Evolutionary conservation across 2,113 vertebrate genomes (phyloP).

Genomic region (Parus major): DNA sequence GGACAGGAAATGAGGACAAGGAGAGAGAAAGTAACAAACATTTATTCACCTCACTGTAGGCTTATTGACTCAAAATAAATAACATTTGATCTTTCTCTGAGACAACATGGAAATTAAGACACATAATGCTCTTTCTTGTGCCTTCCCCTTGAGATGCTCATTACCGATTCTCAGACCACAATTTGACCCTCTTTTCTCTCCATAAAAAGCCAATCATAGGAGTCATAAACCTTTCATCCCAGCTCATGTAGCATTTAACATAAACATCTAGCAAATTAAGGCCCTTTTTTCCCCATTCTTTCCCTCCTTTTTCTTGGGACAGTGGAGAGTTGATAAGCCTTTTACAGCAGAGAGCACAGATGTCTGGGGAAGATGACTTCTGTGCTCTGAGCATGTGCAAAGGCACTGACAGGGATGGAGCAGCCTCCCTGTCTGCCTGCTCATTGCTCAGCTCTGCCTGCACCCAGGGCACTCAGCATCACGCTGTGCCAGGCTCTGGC

Average conservation of each 20-base stretch:
- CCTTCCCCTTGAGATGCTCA: neutral
- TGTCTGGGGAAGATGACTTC: neutral
- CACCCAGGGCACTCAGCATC: neutral
- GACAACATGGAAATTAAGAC: conserved; percentile 3
- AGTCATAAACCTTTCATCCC: neutral
- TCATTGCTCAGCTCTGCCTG: fast-evolving
- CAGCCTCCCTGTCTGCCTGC: neutral
- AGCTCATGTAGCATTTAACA: neutral
- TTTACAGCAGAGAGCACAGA: neutral
- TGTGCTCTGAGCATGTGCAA: neutral
- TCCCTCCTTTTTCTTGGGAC: neutral
- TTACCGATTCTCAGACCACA: neutral
- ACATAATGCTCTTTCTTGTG: neutral
- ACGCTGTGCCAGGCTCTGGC: fast-evolving
- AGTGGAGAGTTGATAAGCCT: neutral
- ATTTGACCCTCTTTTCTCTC: neutral
- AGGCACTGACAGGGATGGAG: neutral
- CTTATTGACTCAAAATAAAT: conserved; percentile 35
- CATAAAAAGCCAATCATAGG: neutral
- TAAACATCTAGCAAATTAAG: neutral
- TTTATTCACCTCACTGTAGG: conserved; percentile 10
- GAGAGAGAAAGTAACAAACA: conserved; percentile 21
- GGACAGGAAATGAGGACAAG: conserved; percentile 43
- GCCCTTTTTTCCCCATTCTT: fast-evolving
- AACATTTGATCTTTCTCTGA: conserved; percentile 11